Evolutionary conservation across 2,113 vertebrate genomes (phyloP), one percentile per base, ranked within the genome.

Genomic region (Muntiacus reevesi): DNA sequence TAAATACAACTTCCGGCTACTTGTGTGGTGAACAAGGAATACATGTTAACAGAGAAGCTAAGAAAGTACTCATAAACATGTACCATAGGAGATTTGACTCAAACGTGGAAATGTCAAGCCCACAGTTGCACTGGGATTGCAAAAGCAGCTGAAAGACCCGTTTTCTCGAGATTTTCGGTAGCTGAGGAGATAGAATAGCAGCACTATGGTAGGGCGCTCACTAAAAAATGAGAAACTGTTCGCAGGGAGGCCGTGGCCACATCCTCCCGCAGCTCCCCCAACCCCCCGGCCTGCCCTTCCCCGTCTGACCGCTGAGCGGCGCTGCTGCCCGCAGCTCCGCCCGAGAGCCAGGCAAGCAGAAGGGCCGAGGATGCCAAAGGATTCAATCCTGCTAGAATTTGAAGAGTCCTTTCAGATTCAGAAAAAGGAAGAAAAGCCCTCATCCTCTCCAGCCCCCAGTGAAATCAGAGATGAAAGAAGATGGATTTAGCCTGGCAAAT

Each of bases 401-500:
- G 28, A 86, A 86, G 47, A 67, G 62, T 60, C 57, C 36, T 85
- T 92, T 76, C 83, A 76, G 82, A 89, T 95, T 97, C 96, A 84
- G 40, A 43, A 87, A 92, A 87, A n/a, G 36, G 60, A 55, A 62
- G 92, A 86, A 36, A 76, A 79, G n/a, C 6, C 30, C 21, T 84
- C 43, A 96, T 85, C 90, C 92, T 81, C 95, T 94, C 50, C 89
- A 97, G 64, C 95, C 78, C 93, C 74, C 87, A 62, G 50, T 82
- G 83, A 94, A 95, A 91, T 85, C 43, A 97, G 60, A 97, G 97
- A 97, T 94, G 78, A 96, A 98, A 97, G 91, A 94, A 91, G 97
- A 94, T 50, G 7, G 96, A 59, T 62, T 87, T 97, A 76, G 90
- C 88, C 33, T 40, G 90, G 95, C 79, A 97, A 94, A 87, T 91